Conservation (phyloP, 1,140 invertebrate genomes). For the Heliconius nattereri region DNA sequence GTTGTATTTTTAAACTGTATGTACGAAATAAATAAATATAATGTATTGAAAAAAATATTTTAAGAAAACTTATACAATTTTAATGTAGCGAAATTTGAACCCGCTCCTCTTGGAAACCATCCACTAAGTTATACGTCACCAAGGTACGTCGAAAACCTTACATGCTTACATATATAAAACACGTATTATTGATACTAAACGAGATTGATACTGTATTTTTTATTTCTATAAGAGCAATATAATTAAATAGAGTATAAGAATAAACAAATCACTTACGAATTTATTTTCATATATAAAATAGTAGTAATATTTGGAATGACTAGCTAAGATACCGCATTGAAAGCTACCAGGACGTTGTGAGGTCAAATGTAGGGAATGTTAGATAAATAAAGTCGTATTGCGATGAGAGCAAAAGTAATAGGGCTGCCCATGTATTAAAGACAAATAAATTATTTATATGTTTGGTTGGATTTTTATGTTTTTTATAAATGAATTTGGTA, state of each 20-base stretch:
- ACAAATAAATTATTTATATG: not conserved
- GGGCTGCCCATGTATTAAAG: slow-evolving; percentile 13
- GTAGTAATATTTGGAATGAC: not conserved
- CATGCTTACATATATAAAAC: no score
- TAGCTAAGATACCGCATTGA: slow-evolving; percentile 44
- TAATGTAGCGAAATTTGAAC: no score
- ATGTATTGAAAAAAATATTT: no score
- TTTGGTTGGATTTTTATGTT: not conserved
- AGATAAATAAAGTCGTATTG: slow-evolving; percentile 65
- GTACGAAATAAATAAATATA: no score
- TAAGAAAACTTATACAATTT: no score
- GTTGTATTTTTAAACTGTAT: not conserved
- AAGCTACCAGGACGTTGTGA: slow-evolving; percentile 52
- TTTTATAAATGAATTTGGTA: no score
- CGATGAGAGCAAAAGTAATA: slow-evolving; percentile 45
- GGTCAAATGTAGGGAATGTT: slow-evolving; percentile 54
- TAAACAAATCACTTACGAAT: not conserved
- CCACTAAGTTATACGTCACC: no score
- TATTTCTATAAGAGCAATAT: not conserved
- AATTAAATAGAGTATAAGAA: not conserved
- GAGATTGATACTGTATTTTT: not conserved
- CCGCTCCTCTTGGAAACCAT: no score
- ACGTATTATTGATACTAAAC: not conserved
- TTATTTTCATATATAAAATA: not conserved
- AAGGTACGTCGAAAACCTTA: no score